Conservation (phyloP, 2,888 invertebrate genomes). For the Erebia ligea region DNA sequence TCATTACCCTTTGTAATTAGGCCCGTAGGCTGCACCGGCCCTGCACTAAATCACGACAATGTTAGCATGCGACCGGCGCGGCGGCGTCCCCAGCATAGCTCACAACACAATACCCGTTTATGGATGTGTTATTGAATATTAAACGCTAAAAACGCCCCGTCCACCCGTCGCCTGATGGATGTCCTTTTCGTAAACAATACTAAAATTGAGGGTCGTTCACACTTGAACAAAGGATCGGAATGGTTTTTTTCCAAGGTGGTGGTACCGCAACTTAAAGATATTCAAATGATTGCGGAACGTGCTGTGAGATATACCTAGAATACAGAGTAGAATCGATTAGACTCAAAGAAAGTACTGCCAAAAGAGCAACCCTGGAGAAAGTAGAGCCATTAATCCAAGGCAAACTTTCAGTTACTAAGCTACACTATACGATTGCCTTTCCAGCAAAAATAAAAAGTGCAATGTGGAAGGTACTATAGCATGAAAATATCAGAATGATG, state of each 20-base stretch:
- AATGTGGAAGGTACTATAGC: too few species aligned
- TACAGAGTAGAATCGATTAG: background rate
- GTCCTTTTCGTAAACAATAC: slow-evolving; percentile 60
- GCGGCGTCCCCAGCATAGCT: slow-evolving; percentile 58
- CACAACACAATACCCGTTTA: slow-evolving; percentile 65
- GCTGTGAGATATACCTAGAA: background rate
- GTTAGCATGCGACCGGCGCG: slow-evolving; percentile 61
- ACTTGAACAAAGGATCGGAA: slow-evolving; percentile 27
- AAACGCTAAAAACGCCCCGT: slow-evolving; percentile 55
- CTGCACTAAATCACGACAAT: slow-evolving; percentile 76
- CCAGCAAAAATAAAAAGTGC: too few species aligned
- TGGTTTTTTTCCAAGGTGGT: slow-evolving; percentile 2
- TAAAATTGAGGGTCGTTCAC: slow-evolving; percentile 49
- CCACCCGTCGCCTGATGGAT: slow-evolving; percentile 50
- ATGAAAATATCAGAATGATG: too few species aligned
- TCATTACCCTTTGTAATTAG: slow-evolving; percentile 82
- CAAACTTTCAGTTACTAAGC: too few species aligned
- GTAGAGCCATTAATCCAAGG: too few species aligned
- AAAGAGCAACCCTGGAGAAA: too few species aligned
- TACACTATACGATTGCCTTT: too few species aligned
- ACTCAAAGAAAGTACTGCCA: too few species aligned
- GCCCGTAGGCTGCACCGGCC: slow-evolving; percentile 69
- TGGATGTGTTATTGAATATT: slow-evolving; percentile 74
- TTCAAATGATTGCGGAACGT: slow-evolving; percentile 8
- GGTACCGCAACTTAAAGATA: slow-evolving; percentile 6